Base-by-base conservation (phyloP, 2,113 vertebrate genomes). In the Seriola rivoliana region DNA sequence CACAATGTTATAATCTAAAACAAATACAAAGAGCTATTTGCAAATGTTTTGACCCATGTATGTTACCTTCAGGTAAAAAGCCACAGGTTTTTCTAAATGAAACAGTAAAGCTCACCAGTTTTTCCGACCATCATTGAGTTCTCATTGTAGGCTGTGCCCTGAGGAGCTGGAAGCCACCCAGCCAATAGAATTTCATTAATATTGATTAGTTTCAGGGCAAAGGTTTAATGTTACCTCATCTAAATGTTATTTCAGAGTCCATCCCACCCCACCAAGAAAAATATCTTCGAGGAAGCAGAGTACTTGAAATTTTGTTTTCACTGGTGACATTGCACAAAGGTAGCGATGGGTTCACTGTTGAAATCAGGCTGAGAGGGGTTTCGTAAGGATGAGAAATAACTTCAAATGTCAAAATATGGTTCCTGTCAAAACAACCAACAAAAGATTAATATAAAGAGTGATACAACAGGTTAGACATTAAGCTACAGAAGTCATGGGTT, bases 141-240 rank as follows among this genome's bases (percentile, higher is more conserved):
- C 55, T 25, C 42, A 73, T 16, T 42, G 50, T n/a, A 11, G 52
- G 3, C 4, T 36, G 16, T 88, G 73, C 75, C 80, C 60, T 0
- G 65, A 82, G 73, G 70, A 86, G 34, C 68, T 82, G 60, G 68
- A 57, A 76, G 59, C 42, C 6, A 10, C 14, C 17, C 78, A 76
- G 42, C 14, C 58, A 50, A 48, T 42, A 67, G 14, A 71, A 64
- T 85, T 8, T 57, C 13, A 83, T 82, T 74, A 50, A 78, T 78
- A 91, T 59, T 85, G 85, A 89, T 85, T 76, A 42, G 67, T 79
- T 67, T 84, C 66, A 67, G 72, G 46, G 46, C 34, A 89, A 34
- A 82, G 17, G 62, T 81, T 77, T 79, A 52, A 70, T 36, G 60
- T 88, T 77, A 81, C 81, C 66, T 90, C 73, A 86, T 83, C 48